These are phyloP conservation scores for Pristionchus japonicus DNA, from an alignment of 2,888 invertebrate genomes.

Conservation along the genomic window DNA sequence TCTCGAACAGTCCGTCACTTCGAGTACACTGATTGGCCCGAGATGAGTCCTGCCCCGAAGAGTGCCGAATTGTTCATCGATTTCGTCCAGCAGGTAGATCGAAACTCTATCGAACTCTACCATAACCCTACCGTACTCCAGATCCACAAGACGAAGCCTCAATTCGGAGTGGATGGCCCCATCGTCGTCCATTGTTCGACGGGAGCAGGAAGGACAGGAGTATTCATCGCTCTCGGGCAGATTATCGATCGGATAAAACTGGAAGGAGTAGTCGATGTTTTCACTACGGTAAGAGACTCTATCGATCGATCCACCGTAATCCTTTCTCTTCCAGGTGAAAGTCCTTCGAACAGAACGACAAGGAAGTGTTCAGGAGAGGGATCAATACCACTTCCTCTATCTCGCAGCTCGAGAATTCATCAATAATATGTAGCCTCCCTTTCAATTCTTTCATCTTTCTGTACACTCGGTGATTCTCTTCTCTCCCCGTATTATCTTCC, in stretches of 20 bases:
- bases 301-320: neutral
- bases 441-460: neutral
- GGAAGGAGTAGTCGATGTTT: constrained; percentile 98
- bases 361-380: constrained; percentile 99
- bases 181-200: constrained; percentile 89
- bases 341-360: constrained; percentile 97
- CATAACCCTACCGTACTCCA: constrained; percentile 41
- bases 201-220: constrained; percentile 97
- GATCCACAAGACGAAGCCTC: constrained; percentile 98
- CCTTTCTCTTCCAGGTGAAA: constrained; percentile 80
- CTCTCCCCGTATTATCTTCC: neutral
- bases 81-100: constrained; percentile 88
- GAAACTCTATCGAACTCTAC: neutral
- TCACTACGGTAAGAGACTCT: constrained; percentile 86
- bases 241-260: constrained; percentile 98
- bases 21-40: constrained; percentile 81
- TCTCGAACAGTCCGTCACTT: constrained; percentile 95
- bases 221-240: constrained; percentile 96
- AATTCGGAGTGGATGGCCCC: constrained; percentile 99
- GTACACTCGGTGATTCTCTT: constrained; percentile 12
- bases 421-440: neutral
- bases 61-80: constrained; percentile 99
- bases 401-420: constrained; percentile 97
- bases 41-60: constrained; percentile 87
- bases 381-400: constrained; percentile 99